Evolutionary conservation across 2,797 vertebrate species (phyloP).

Genomic region (Siniperca obscura): DNA sequence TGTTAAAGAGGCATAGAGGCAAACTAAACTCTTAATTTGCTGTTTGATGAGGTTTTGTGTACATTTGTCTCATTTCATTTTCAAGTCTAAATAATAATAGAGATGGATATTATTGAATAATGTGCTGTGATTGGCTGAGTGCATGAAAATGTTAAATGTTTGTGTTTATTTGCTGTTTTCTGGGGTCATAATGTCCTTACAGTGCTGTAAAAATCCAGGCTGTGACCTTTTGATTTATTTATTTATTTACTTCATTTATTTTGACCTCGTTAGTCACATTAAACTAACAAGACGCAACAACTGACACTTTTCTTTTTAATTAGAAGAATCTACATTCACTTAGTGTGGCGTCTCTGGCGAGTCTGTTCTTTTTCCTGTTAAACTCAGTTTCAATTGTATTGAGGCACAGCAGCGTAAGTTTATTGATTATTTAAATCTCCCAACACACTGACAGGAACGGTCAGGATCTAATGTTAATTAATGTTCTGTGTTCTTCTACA

Average conservation of each 20-base stretch:
- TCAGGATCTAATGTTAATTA: too few relatives aligned
- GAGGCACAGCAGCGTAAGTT: too few relatives aligned
- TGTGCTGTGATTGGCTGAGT: not conserved
- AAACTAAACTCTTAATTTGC: not conserved
- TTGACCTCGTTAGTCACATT: slow-evolving; percentile 11
- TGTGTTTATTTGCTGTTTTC: slow-evolving; percentile 4
- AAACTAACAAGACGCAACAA: slow-evolving; percentile 23
- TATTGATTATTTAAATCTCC: too few relatives aligned
- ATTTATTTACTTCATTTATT: too few relatives aligned
- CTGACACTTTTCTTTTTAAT: slow-evolving; percentile 19
- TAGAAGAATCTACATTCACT: not conserved
- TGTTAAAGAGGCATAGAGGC: not conserved
- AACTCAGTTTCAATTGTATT: not conserved
- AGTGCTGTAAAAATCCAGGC: not conserved
- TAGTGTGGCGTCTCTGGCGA: not conserved
- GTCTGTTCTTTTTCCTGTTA: not conserved
- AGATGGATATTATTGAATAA: not conserved
- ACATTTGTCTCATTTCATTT: not conserved
- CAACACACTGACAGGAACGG: too few relatives aligned
- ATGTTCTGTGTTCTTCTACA: too few relatives aligned
- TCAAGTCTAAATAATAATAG: slow-evolving; percentile 1
- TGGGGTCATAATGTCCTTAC: not conserved
- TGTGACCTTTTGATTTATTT: slow-evolving; percentile 23
- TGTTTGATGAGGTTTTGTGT: slow-evolving; percentile 7
- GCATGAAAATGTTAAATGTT: not conserved